A percentile compares a stretch with the other conserved stretches of the same genome.
These are phyloP conservation scores for Hyles lineata DNA, from an alignment of 2,888 invertebrate species.

Conservation along the genomic window DNA sequence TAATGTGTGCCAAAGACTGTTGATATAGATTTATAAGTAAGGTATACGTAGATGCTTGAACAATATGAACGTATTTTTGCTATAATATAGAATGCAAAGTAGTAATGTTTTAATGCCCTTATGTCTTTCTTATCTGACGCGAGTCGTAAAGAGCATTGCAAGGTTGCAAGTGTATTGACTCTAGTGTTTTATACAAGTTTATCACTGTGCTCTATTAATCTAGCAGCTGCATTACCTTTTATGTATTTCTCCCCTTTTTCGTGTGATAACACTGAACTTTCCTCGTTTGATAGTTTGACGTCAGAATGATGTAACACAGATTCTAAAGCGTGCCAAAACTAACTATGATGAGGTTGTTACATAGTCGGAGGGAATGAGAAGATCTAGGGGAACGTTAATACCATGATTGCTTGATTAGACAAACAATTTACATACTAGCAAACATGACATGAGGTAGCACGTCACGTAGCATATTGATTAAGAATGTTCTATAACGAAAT, in stretches of 20 bases:
- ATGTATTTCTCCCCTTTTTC: constrained; percentile 51
- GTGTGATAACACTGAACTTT: constrained; percentile 57
- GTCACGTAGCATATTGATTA: neutral
- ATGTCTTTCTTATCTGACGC: constrained; percentile 82
- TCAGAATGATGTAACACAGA: constrained; percentile 76
- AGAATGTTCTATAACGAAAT: neutral
- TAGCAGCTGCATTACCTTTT: constrained; percentile 66
- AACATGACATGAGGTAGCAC: neutral
- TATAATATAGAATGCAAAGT: constrained; percentile 54
- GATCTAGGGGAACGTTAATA: neutral
- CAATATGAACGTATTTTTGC: constrained; percentile 21
- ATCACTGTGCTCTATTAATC: constrained; percentile 73
- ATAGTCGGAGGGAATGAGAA: constrained; percentile 41
- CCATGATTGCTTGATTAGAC: neutral
- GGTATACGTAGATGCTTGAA: neutral
- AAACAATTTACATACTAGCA: neutral
- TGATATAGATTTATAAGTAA: neutral
- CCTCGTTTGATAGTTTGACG: constrained; percentile 70
- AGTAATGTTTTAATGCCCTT: constrained; percentile 77
- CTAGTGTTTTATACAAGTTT: constrained; percentile 78
- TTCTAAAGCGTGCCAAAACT: constrained; percentile 70
- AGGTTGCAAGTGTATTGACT: constrained; percentile 84
- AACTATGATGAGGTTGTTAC: constrained; percentile 55
- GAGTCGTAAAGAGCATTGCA: constrained; percentile 81
- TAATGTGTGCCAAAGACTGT: neutral